Conservation (phyloP, 53 echinoderm and acorn worm genomes). For the Zoroaster sp. region DNA sequence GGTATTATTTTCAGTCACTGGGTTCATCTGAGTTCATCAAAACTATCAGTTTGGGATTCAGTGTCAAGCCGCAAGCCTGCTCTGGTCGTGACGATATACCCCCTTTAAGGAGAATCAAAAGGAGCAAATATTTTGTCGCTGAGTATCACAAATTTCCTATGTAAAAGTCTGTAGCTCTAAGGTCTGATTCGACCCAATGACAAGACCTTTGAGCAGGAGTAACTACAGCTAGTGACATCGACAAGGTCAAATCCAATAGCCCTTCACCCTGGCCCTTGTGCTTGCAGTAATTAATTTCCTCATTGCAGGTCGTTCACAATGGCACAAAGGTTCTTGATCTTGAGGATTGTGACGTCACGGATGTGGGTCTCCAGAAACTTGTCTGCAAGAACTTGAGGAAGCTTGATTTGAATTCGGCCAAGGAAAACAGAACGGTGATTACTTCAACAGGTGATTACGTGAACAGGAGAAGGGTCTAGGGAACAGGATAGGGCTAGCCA, state of each 20-base stretch:
- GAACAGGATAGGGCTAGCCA: no score
- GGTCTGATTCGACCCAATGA: no score
- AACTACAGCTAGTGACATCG: no score
- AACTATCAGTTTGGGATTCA: no score
- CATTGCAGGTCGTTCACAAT: constrained; percentile 71
- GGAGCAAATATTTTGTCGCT: background rate
- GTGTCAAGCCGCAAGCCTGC: no score
- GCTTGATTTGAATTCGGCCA: constrained; percentile 86
- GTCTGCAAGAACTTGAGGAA: constrained; percentile 80
- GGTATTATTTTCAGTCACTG: no score
- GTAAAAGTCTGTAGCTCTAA: no score
- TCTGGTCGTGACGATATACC: no score
- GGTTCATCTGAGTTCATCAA: no score
- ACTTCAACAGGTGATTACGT: constrained; percentile 70
- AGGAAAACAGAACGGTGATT: constrained; percentile 72
- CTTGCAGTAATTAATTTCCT: no score
- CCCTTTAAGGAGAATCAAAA: no score
- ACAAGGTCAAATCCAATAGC: constrained; percentile 57
- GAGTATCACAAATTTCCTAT: background rate
- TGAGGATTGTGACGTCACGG: constrained; percentile 80
- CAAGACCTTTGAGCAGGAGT: background rate
- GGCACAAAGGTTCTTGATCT: constrained; percentile 75
- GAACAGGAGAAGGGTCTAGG: background rate
- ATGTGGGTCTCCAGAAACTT: constrained; percentile 62
- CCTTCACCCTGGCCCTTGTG: background rate